phyloP scores from a whole-genome alignment of 2,797 vertebrate genomes.

The Zalophus californianus region DNA sequence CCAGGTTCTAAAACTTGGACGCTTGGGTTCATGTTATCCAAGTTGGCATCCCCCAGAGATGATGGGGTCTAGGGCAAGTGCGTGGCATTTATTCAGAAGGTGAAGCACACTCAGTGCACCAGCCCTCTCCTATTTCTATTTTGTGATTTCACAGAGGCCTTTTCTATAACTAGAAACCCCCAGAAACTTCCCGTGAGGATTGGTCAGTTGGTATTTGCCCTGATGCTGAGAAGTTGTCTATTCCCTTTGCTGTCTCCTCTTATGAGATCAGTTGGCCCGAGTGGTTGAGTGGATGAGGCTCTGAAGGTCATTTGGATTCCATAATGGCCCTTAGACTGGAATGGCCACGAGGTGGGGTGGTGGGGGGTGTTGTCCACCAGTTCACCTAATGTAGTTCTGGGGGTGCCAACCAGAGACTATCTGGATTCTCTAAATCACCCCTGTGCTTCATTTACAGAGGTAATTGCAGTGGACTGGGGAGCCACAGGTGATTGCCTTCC shows the following conservation, averaged over 20 bases:
- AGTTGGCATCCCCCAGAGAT: not conserved
- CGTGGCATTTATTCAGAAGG: not conserved
- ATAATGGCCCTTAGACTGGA: not conserved
- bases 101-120: not conserved
- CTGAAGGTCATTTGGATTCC: not conserved
- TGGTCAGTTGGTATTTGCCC: not conserved
- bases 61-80: fast-evolving
- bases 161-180: not conserved
- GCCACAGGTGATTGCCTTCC: not conserved
- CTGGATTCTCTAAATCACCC: not conserved
- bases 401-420: not conserved
- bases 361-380: not conserved
- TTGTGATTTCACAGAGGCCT: not conserved
- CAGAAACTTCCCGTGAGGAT: not conserved
- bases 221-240: not conserved
- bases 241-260: not conserved
- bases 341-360: fast-evolving
- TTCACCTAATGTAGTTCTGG: not conserved
- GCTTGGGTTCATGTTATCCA: not conserved
- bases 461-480: not conserved
- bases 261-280: not conserved
- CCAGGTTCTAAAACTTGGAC: not conserved
- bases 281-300: not conserved
- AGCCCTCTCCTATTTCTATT: not conserved
- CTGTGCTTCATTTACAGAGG: not conserved